Conservation (phyloP, 2,888 invertebrate genomes). For the Crioceris asparagi region DNA sequence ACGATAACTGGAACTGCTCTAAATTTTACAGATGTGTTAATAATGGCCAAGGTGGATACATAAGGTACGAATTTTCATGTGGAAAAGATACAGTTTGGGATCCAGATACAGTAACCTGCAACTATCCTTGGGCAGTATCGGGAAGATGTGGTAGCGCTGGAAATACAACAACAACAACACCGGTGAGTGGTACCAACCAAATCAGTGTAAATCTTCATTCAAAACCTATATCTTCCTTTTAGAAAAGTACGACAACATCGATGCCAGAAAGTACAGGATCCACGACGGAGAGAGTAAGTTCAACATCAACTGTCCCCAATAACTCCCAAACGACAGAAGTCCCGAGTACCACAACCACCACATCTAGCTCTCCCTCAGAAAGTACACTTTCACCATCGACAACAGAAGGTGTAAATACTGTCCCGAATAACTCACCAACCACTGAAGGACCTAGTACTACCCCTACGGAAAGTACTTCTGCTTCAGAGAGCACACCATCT, state of each 20-base stretch:
- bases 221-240: too few relatives aligned
- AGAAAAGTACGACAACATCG: too few relatives aligned
- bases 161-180: slow-evolving; percentile 4
- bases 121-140: slow-evolving; percentile 47
- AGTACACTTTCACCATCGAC: slow-evolving; percentile 2
- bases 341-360: slow-evolving; percentile 5
- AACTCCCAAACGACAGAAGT: neutral
- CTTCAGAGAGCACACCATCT: slow-evolving; percentile 14
- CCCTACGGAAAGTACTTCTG: slow-evolving; percentile 13
- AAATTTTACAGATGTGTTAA: slow-evolving; percentile 67
- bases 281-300: neutral
- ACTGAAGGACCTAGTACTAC: slow-evolving; percentile 20
- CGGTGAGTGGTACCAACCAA: neutral
- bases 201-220: too few relatives aligned
- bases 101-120: slow-evolving; percentile 54
- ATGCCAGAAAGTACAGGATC: neutral
- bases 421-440: slow-evolving; percentile 11
- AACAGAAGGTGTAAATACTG: slow-evolving; percentile 8
- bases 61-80: slow-evolving; percentile 56
- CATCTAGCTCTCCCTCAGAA: slow-evolving; percentile 6
- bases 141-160: slow-evolving; percentile 11
- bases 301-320: too few relatives aligned
- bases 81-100: slow-evolving; percentile 64
- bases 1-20: slow-evolving; percentile 55
- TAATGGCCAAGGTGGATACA: slow-evolving; percentile 43